These are phyloP conservation scores for Eulemur coronatus DNA, from an alignment of 2,797 vertebrate species.

Conservation along the genomic window DNA sequence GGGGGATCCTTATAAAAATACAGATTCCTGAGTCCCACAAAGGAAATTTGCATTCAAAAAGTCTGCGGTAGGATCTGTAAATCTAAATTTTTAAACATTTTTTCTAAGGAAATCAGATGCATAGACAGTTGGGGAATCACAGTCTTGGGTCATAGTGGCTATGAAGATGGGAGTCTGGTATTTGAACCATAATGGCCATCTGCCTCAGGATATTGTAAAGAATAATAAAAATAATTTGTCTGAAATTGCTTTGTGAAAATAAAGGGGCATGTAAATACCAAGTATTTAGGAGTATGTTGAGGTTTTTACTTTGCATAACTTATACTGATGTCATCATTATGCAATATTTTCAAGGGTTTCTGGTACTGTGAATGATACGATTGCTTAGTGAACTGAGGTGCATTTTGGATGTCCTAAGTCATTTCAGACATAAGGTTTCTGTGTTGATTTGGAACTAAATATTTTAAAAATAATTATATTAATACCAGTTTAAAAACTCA, in stretches of 20 bases:
- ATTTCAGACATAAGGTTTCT: not conserved
- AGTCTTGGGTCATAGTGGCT: not conserved
- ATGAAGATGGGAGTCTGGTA: not conserved
- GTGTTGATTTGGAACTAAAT: not conserved
- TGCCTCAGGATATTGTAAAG: not conserved
- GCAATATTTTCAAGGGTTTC: not conserved
- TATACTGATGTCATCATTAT: not conserved
- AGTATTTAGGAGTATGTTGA: not conserved
- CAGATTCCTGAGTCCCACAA: not conserved
- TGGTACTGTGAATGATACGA: not conserved
- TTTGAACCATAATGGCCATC: not conserved
- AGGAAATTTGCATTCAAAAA: constrained; percentile 2
- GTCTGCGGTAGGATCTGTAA: not conserved
- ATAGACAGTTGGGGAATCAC: not conserved
- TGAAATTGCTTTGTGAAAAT: not conserved
- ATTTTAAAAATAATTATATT: not conserved
- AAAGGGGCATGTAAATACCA: not conserved
- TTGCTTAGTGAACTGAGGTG: not conserved
- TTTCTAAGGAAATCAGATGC: not conserved
- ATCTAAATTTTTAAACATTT: not conserved
- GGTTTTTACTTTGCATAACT: not conserved
- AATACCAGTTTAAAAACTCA: not conserved
- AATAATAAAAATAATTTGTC: not conserved
- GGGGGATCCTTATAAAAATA: not conserved
- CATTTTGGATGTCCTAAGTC: not conserved